Base-by-base conservation (phyloP, 1,140 invertebrate genomes). In the Musca domestica region DNA sequence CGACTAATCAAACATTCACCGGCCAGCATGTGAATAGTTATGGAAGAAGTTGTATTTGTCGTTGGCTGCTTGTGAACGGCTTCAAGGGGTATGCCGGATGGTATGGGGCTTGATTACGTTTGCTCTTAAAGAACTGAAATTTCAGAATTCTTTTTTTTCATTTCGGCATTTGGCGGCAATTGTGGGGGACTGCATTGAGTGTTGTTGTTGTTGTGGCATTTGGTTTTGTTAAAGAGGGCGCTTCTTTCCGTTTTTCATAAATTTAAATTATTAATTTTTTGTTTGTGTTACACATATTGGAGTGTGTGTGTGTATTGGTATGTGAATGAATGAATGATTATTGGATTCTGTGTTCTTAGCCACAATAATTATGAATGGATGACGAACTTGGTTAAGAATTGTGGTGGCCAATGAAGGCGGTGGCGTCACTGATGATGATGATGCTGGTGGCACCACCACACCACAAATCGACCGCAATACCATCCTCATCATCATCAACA, bases 231-330 rank as follows among this genome's bases (percentile, higher is more conserved):
- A 51, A 67, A 61, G 58, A 56, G 64, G 68, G 64, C 64, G 68
- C 64, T 69, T 69, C 68, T 69, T 69, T 69, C 68, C 68, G 68
- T 69, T 69, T 69, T 69, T 69, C 68, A 69, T 69, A 69, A 66
- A 69, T 69, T 69, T 69, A 61, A 69, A 69, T 69, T 69, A 69
- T 69, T 69, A 69, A 69, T 69, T 69, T 69, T 49, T 49, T 9
- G 2, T n/a, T 63, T 41, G 34, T 41, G 34, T 41, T 41, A 41
- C 34, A 41, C 34, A 41, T 41, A 9, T 10, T 61, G 1, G 23
- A 12, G 6, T 61, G 19, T 27, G 30, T 61, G 23, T 1, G 22
- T 25, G 30, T 22, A 7, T n/a, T n/a, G 41, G 41, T 3, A 14
- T 49, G n/a, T 51, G 20, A n/a, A n/a, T 51, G 17, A 41, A 41